Base-by-base conservation (phyloP, 2,888 invertebrate genomes). In the Calliopum simillimum region DNA sequence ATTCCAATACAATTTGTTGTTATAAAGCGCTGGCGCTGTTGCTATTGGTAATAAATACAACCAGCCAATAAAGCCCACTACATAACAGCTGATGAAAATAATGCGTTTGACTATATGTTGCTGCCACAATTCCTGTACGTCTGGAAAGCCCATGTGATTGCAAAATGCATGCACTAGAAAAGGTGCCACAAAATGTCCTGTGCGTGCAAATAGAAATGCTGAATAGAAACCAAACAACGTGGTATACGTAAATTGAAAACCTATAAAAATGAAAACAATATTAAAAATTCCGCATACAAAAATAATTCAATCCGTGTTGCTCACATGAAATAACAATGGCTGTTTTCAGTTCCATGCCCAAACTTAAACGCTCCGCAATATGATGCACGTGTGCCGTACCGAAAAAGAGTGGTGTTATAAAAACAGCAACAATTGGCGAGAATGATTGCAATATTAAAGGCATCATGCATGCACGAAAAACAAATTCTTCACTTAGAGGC, bases 131-230 rank as follows among this genome's bases (percentile, higher is more conserved):
- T 94, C 96, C 3, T 89, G 88, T 75, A 98, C 89, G 84, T 97
- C 94, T 0, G 98, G 98, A 81, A 98, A 93, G 8, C 98, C 98
- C 96, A 98, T 97, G 86, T 96, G 94, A 86, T 98, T 98, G 86
- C 98, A 98, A 85, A 97, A 97, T 44, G 95, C 93, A 85, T 98
- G 98, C 2, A 93, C 96, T 16, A 96, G 86, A 77, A 97, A 91
- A 3, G 96, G 94, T 1, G 97, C 95, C 19, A 92, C 88, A 78
- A 98, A 91, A 85, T 98, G 97, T 47, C 97, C 96, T 3, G 97
- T 98, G 83, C 94, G 91, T 12, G 94, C 88, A 86, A 97, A 96
- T 61, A 98, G 86, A 84, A 92, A 97, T n/a, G 97, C 94, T 6
- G 97, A 97, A 85, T 98, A 98, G 61, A 93, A 93, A 71, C 98